Evolutionary conservation across 2,113 vertebrate species (phyloP).

Genomic region (Podarcis raffonei): DNA sequence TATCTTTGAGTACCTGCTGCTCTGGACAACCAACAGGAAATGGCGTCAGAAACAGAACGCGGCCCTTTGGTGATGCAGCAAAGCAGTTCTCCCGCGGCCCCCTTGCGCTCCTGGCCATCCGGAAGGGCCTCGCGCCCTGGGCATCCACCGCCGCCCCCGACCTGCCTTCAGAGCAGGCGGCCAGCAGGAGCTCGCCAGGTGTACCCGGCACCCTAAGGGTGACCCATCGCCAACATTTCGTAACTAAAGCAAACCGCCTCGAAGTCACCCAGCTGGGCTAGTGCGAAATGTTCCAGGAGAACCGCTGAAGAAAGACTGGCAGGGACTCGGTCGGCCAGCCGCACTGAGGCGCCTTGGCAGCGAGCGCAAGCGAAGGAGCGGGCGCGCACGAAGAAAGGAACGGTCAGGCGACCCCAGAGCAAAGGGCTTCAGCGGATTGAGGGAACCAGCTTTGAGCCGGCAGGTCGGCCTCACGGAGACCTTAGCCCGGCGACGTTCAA

Average conservation of each 20-base stretch:
- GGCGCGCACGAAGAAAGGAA: not conserved
- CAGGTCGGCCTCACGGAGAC: not conserved
- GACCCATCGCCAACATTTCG: constrained; percentile 26
- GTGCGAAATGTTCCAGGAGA: not conserved
- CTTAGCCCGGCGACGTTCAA: not conserved
- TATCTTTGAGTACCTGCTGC: not conserved
- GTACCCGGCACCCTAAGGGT: not conserved
- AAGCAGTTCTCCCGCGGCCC: too few relatives aligned
- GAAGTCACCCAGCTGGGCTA: not conserved
- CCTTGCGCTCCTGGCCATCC: not conserved
- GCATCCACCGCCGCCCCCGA: not conserved
- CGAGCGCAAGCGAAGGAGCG: not conserved
- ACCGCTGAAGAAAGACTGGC: not conserved
- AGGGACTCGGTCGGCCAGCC: not conserved
- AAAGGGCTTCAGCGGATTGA: not conserved
- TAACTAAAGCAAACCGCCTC: constrained; percentile 41
- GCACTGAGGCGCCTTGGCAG: not conserved
- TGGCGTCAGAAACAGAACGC: not conserved
- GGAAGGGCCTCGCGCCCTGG: not conserved
- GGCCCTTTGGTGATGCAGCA: not conserved
- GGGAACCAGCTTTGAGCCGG: not conserved
- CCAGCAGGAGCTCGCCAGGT: not conserved
- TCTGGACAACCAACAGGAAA: not conserved
- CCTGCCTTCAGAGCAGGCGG: not conserved
- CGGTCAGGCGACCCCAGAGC: not conserved